Evolutionary conservation across 2,797 vertebrate genomes (phyloP).

Genomic region (Epinephelus awoara): DNA sequence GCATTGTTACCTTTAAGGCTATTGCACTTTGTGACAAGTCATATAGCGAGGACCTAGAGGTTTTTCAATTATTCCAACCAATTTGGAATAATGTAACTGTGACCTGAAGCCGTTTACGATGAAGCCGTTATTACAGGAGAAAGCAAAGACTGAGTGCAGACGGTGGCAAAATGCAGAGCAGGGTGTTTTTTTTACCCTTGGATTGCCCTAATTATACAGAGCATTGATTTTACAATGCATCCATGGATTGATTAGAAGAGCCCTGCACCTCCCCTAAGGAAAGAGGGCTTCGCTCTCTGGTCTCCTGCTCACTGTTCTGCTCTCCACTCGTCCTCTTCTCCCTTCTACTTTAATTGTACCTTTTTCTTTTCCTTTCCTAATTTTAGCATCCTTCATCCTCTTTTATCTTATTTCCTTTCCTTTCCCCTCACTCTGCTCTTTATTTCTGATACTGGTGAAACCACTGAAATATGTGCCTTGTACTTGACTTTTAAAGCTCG

Average conservation of each 20-base stretch:
- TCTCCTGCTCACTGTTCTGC: slow-evolving; percentile 40
- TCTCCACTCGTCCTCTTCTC: slow-evolving; percentile 36
- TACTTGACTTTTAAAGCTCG: slow-evolving; percentile 22
- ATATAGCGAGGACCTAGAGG: slow-evolving; percentile 42
- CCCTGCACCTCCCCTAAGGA: slow-evolving; percentile 86
- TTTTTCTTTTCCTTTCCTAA: slow-evolving; percentile 19
- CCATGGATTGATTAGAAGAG: slow-evolving; percentile 92
- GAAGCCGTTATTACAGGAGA: slow-evolving; percentile 67
- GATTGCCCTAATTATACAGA: slow-evolving; percentile 96
- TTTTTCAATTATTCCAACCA: slow-evolving; percentile 73
- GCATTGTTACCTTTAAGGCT: slow-evolving; percentile 55
- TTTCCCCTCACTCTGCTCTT: too few relatives aligned
- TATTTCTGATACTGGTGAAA: slow-evolving; percentile 57
- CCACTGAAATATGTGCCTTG: slow-evolving; percentile 70
- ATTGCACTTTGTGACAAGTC: slow-evolving; percentile 52
- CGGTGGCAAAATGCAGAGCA: slow-evolving; percentile 78
- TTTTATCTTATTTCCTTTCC: too few relatives aligned
- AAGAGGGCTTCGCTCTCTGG: slow-evolving; percentile 64
- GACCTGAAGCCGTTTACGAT: slow-evolving; percentile 71
- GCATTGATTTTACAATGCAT: slow-evolving; percentile 96
- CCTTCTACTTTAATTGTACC: slow-evolving; percentile 39
- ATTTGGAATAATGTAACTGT: slow-evolving; percentile 70
- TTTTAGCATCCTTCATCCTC: too few relatives aligned
- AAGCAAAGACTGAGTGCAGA: slow-evolving; percentile 74
- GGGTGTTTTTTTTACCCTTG: slow-evolving; percentile 91